Conservation (phyloP, 2,797 vertebrate genomes). For the Muscicapa comitata region DNA sequence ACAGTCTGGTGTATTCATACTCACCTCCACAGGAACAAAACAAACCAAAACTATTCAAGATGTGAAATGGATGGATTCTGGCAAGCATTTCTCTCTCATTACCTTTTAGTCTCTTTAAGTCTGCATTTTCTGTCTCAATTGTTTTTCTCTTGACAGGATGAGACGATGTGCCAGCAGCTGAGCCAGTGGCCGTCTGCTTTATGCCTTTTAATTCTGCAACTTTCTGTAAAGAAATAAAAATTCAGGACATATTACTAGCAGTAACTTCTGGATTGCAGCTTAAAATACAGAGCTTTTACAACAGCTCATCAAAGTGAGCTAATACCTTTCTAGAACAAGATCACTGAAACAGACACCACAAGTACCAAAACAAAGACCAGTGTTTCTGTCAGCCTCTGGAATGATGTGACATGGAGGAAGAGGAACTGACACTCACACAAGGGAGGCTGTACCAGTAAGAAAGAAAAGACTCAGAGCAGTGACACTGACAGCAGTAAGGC, state of each 20-base stretch:
- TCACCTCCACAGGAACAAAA: background rate
- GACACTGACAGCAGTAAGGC: background rate
- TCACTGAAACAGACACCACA: background rate
- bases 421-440: background rate
- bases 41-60: background rate
- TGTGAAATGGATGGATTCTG: background rate
- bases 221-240: conserved; percentile 59
- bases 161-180: conserved; percentile 17
- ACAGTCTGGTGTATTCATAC: background rate
- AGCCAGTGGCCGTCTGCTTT: conserved; percentile 35
- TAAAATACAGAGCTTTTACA: background rate
- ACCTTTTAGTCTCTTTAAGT: conserved; percentile 74
- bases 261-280: background rate
- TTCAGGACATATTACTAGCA: background rate
- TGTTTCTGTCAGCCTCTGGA: background rate
- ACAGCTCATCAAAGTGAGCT: background rate
- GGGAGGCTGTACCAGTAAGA: background rate
- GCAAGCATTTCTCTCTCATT: background rate
- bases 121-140: conserved; percentile 52
- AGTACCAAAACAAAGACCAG: background rate
- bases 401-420: background rate
- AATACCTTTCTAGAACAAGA: background rate
- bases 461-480: background rate
- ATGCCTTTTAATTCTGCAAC: conserved; percentile 78
- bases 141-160: conserved; percentile 79